Conservation (phyloP, 2,888 invertebrate species). For the Temnothorax rugatulus region DNA sequence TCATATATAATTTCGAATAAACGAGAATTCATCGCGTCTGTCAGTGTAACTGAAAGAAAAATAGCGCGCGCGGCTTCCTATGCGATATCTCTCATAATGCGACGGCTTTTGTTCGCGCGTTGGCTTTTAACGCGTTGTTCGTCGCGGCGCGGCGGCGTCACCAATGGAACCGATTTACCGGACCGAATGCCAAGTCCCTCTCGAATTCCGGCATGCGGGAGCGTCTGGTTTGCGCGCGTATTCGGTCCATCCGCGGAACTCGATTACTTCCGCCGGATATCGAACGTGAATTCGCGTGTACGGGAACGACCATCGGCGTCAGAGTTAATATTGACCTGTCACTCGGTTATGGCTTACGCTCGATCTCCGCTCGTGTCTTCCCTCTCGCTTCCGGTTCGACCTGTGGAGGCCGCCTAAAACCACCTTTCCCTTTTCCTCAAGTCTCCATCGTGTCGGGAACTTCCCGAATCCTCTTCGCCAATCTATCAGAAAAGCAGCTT, state of each 20-base stretch:
- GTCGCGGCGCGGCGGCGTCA: not conserved
- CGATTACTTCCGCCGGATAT: slow-evolving; percentile 83
- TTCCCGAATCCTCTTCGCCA: slow-evolving; percentile 36
- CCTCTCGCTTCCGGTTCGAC: slow-evolving; percentile 71
- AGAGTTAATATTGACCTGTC: slow-evolving; percentile 80
- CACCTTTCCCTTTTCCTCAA: not conserved
- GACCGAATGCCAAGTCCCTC: slow-evolving; percentile 52
- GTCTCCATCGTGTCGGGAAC: slow-evolving; percentile 8
- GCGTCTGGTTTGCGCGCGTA: slow-evolving; percentile 51
- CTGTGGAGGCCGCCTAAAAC: slow-evolving; percentile 51
- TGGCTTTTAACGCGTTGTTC: not conserved
- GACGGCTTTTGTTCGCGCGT: not conserved
- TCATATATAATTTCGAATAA: not conserved
- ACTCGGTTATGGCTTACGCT: slow-evolving; percentile 73
- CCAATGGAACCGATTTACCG: slow-evolving; percentile 54
- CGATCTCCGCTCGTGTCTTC: slow-evolving; percentile 68
- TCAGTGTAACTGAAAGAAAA: not conserved
- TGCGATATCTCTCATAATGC: not conserved
- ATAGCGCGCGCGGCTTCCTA: not conserved
- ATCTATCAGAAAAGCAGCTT: slow-evolving; percentile 71
- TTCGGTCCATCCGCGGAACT: slow-evolving; percentile 65
- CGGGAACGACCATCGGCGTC: slow-evolving; percentile 66
- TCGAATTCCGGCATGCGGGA: slow-evolving; percentile 38
- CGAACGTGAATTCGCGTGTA: slow-evolving; percentile 76
- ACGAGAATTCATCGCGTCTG: not conserved